These are phyloP conservation scores for Neofelis nebulosa DNA, from an alignment of 2,113 vertebrate species.

Conservation along the genomic window DNA sequence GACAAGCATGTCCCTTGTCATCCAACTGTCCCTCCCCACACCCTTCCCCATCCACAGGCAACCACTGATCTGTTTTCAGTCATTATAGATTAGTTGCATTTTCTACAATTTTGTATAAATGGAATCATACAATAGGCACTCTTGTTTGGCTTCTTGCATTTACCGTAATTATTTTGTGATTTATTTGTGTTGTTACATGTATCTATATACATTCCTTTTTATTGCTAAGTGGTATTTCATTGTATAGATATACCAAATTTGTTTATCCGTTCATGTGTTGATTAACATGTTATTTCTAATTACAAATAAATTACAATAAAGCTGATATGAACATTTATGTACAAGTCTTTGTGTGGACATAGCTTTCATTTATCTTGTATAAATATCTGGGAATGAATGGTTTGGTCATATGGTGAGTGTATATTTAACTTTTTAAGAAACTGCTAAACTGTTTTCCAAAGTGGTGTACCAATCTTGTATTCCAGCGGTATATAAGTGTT, in stretches of 20 bases:
- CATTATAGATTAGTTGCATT: slow-evolving; percentile 34
- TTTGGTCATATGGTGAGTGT: neutral
- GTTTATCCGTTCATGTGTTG: slow-evolving; percentile 39
- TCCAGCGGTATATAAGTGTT: neutral
- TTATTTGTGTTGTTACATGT: slow-evolving; percentile 6
- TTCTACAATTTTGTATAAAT: slow-evolving; percentile 37
- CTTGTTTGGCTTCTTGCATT: slow-evolving; percentile 4
- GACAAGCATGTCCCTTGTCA: neutral
- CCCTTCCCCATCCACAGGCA: neutral
- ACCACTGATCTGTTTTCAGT: slow-evolving; percentile 28
- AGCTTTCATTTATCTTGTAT: slow-evolving; percentile 43
- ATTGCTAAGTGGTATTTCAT: slow-evolving; percentile 42
- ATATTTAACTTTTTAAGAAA: slow-evolving; percentile 32
- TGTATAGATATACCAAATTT: slow-evolving; percentile 8
- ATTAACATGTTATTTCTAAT: slow-evolving; percentile 43
- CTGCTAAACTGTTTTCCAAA: slow-evolving; percentile 31
- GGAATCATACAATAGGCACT: neutral
- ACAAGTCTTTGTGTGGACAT: slow-evolving; percentile 17
- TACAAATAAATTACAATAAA: slow-evolving; percentile 58
- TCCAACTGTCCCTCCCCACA: neutral
- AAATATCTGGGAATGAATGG: slow-evolving; percentile 15
- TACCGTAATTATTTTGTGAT: slow-evolving; percentile 1
- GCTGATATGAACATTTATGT: slow-evolving; percentile 13
- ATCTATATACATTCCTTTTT: slow-evolving; percentile 15
- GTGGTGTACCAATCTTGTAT: slow-evolving; percentile 10